These are phyloP conservation scores for Lepilemur ruficaudatus DNA, from an alignment of 2,797 vertebrate species.

Conservation along the genomic window DNA sequence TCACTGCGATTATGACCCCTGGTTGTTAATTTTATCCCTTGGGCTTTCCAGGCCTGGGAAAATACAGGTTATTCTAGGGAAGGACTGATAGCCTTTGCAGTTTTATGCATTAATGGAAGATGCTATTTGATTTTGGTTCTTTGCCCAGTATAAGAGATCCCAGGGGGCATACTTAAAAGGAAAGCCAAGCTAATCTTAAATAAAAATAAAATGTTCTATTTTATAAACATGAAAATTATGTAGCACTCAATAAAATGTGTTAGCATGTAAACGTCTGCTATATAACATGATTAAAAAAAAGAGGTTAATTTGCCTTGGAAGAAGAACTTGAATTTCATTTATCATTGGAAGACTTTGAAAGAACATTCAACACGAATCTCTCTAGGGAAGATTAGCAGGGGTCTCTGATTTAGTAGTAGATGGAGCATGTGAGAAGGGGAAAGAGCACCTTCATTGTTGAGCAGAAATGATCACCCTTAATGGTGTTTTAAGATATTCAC, in stretches of 20 bases:
- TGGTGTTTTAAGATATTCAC: background rate
- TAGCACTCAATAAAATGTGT: slow-evolving; percentile 41
- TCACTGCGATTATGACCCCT: slow-evolving; percentile 21
- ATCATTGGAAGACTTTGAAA: background rate
- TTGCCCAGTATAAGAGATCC: slow-evolving; percentile 55
- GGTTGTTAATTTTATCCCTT: slow-evolving; percentile 52
- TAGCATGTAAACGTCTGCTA: slow-evolving; percentile 41
- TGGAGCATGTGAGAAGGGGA: background rate
- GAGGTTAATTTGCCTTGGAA: slow-evolving; percentile 37
- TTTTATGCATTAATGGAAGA: slow-evolving; percentile 42
- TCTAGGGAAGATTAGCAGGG: background rate
- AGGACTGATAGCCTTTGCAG: slow-evolving; percentile 27
- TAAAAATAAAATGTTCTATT: slow-evolving; percentile 56
- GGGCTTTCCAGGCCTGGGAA: slow-evolving; percentile 66
- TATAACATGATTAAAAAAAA: background rate
- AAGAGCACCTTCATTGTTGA: background rate
- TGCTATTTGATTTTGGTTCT: slow-evolving; percentile 61
- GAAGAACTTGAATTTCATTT: slow-evolving; percentile 45
- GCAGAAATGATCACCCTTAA: background rate
- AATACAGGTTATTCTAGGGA: slow-evolving; percentile 57
- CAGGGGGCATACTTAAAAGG: slow-evolving; percentile 46
- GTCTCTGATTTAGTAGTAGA: background rate
- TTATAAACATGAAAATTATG: slow-evolving; percentile 62
- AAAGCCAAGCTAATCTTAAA: slow-evolving; percentile 48
- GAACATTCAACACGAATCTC: background rate